A percentile compares a stretch with the other conserved stretches of the same genome.
These are phyloP conservation scores for Odocoileus hemionus DNA, from an alignment of 2,113 vertebrate genomes.

Conservation along the genomic window DNA sequence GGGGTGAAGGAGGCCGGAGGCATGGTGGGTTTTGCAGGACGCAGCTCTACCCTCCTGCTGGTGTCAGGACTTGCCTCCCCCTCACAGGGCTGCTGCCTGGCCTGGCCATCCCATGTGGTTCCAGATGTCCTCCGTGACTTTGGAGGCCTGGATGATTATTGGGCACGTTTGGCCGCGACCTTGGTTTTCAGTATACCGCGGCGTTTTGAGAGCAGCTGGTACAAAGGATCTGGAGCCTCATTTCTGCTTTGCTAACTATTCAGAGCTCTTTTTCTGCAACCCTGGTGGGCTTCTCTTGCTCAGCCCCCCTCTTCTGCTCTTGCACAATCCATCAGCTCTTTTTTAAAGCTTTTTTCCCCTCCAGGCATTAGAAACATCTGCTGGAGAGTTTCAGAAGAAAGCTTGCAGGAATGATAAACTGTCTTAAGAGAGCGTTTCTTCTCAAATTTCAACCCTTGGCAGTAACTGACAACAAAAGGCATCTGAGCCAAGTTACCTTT, in stretches of 20 bases:
- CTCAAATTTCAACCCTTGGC: slow-evolving; percentile 15
- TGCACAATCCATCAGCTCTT: not conserved
- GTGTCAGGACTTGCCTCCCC: not conserved
- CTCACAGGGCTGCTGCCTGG: not conserved
- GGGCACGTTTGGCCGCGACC: not conserved
- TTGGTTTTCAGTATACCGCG: not conserved
- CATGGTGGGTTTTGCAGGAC: not conserved
- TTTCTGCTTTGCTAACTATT: not conserved
- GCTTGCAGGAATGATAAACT: slow-evolving; percentile 28
- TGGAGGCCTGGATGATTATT: not conserved
- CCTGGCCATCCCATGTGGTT: not conserved
- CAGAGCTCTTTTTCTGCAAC: not conserved
- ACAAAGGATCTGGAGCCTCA: not conserved
- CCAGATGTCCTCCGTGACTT: not conserved
- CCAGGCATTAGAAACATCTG: slow-evolving; percentile 47
- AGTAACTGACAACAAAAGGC: not conserved
- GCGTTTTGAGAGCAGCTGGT: not conserved
- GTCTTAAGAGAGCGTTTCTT: slow-evolving; percentile 1
- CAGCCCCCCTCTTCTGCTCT: not conserved
- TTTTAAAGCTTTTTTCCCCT: not conserved
- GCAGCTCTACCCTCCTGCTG: not conserved
- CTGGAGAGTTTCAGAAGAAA: slow-evolving; percentile 39
- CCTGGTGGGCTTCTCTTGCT: not conserved
- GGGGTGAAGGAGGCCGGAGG: not conserved
- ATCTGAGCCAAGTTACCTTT: not conserved